These are phyloP conservation scores for Hydractinia symbiolongicarpus DNA, from an alignment of 30 jellyfish, hydroid and myxozoan species.

Conservation along the genomic window DNA sequence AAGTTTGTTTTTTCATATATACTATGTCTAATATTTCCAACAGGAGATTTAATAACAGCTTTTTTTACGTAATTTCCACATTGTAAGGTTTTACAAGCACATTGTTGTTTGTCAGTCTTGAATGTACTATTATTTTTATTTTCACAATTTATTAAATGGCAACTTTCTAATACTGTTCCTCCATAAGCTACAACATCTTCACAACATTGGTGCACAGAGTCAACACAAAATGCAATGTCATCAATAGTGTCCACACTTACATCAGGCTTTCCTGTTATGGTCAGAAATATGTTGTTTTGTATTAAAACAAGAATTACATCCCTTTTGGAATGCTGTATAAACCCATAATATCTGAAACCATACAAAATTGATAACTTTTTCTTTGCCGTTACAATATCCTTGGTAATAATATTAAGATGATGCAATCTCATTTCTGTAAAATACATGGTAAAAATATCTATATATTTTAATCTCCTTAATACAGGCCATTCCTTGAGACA, in stretches of 20 bases:
- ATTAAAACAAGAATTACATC: slow-evolving; percentile 37
- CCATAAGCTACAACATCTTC: slow-evolving; percentile 15
- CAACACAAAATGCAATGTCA: slow-evolving; percentile 69
- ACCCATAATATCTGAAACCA: slow-evolving; percentile 43
- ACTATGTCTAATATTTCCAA: slow-evolving; percentile 69
- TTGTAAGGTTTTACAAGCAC: background rate
- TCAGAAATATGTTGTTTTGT: slow-evolving; percentile 35
- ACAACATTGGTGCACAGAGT: slow-evolving; percentile 35
- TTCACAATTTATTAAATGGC: background rate
- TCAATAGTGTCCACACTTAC: slow-evolving; percentile 44
- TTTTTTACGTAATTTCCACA: slow-evolving; percentile 12
- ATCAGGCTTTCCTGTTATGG: slow-evolving; percentile 37
- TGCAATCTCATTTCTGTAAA: slow-evolving; percentile 51
- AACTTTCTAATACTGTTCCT: background rate
- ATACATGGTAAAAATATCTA: too few relatives aligned
- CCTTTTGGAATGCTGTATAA: slow-evolving; percentile 21
- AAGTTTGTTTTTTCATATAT: slow-evolving; percentile 38
- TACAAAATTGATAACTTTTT: slow-evolving; percentile 28
- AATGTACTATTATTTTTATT: background rate
- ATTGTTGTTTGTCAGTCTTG: background rate
- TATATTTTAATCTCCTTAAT: too few relatives aligned
- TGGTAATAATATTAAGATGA: slow-evolving; percentile 63
- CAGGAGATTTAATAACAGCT: slow-evolving; percentile 71
- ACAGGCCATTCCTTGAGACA: too few relatives aligned
- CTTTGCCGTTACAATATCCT: slow-evolving; percentile 35